phyloP scores from a whole-genome alignment of 2,113 vertebrate genomes.

The Nestor notabilis region DNA sequence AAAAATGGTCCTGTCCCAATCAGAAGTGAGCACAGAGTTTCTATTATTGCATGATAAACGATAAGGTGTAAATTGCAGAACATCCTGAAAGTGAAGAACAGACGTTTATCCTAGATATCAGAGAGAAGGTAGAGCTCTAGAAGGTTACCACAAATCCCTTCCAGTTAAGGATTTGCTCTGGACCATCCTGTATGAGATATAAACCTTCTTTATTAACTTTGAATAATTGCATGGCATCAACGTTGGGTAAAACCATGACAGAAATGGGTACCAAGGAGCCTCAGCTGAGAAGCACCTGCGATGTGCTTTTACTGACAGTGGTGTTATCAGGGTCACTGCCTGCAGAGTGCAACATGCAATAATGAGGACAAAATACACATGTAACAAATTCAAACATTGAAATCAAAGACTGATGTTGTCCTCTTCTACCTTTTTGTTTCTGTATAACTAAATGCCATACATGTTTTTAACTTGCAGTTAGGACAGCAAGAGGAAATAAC shows the following conservation, averaged over 20 bases:
- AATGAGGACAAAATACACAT: not conserved
- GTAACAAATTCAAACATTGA: not conserved
- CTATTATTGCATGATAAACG: not conserved
- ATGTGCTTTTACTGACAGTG: fast-evolving
- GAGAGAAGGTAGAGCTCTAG: not conserved
- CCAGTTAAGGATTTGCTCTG: not conserved
- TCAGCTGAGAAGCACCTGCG: not conserved
- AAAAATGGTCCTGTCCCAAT: not conserved
- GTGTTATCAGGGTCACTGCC: not conserved
- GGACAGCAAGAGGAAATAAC: not conserved
- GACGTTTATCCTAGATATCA: not conserved
- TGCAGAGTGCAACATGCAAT: too few relatives aligned
- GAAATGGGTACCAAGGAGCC: not conserved
- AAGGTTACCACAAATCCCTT: not conserved
- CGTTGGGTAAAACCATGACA: not conserved
- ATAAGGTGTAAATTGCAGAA: not conserved
- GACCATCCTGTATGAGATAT: not conserved
- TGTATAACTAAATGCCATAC: not conserved
- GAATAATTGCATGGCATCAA: not conserved
- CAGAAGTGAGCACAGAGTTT: not conserved
- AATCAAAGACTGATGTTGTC: not conserved
- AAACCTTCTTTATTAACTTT: not conserved
- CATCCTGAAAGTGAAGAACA: not conserved
- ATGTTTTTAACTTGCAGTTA: not conserved
- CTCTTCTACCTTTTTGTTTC: not conserved